Evolutionary conservation across 1,140 invertebrate species (phyloP).

Genomic region (Battus philenor): DNA sequence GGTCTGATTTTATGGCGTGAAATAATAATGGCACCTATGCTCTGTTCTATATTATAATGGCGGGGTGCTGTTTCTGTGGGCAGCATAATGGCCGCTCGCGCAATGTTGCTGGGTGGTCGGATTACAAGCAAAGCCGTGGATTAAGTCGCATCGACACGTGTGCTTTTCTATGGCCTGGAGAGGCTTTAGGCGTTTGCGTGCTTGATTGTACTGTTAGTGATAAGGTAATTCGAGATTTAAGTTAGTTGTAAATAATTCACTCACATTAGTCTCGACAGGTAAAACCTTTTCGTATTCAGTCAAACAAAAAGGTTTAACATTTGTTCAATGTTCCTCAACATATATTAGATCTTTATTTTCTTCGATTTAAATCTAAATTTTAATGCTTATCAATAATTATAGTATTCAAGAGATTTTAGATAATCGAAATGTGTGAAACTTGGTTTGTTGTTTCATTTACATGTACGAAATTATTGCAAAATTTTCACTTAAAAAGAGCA

Average conservation of each 20-base stretch:
- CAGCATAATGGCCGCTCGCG: conserved; percentile 48
- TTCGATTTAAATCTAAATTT: no score
- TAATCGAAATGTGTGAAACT: no score
- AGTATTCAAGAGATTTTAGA: no score
- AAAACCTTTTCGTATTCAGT: no score
- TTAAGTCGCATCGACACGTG: conserved; percentile 69
- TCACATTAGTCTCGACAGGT: no score
- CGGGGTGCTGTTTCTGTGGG: conserved; percentile 58
- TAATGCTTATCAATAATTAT: no score
- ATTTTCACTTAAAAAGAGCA: no score
- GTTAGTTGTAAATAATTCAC: conserved; percentile 24
- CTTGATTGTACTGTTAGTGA: conserved; percentile 45
- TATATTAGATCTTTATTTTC: no score
- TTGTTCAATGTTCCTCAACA: no score
- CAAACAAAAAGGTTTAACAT: no score
- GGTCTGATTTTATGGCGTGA: conserved; percentile 62
- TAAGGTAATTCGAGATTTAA: conserved; percentile 38
- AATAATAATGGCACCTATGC: conserved; percentile 65
- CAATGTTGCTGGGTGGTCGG: conserved; percentile 61
- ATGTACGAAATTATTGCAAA: no score
- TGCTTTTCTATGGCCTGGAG: conserved; percentile 51
- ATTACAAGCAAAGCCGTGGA: conserved; percentile 60
- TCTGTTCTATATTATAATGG: conserved; percentile 61
- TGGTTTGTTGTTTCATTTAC: no score
- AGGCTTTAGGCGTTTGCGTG: conserved; percentile 55